Base-by-base conservation (phyloP, 2,113 vertebrate genomes). In the Dasyornis broadbenti region DNA sequence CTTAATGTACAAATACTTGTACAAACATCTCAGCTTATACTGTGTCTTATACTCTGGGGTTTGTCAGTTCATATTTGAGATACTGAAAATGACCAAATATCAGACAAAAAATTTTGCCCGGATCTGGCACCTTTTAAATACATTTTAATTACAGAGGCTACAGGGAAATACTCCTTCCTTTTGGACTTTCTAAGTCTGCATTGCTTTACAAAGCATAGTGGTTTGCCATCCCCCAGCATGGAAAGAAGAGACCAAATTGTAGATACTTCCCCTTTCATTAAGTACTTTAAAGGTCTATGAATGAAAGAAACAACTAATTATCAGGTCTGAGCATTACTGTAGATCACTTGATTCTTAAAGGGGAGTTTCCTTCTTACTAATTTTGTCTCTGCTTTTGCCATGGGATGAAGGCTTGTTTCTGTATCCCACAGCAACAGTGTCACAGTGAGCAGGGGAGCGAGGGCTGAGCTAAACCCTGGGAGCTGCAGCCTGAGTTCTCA, bases 381-480 rank as follows among this genome's bases (percentile, higher is more conserved):
- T 77, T 81, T 61, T 59, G 22, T 21, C 16, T 53, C 18, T 44
- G 76, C n/a, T 35, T 70, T 78, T 12, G 33, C 20, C 40, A 30
- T 5, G 30, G 72, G 47, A 49, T 24, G 64, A 66, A 79, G 61
- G 26, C 45, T 82, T 42, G n/a, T 91, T 91, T 60, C 39, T 42
- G 45, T 19, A 6, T 86, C 30, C 61, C 59, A 28, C 53, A 89
- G 89, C 90, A 94, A 70, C 90, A 19, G 39, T 0, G 13, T 39
- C 77, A 40, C 7, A 2, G 47, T 1, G 28, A 66, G 31, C 30
- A 53, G 27, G 52, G 42, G 18, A 22, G 47, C 0, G 0, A 40
- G 69, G 49, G 75, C 94, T 49, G 63, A 68, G 56, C 65, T 82
- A 49, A 88, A 39, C 20, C 31, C 52, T 1, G 0, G 76, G 40